phyloP scores from a whole-genome alignment of 2,888 invertebrate genomes.

The Ganaspis brasiliensis region DNA sequence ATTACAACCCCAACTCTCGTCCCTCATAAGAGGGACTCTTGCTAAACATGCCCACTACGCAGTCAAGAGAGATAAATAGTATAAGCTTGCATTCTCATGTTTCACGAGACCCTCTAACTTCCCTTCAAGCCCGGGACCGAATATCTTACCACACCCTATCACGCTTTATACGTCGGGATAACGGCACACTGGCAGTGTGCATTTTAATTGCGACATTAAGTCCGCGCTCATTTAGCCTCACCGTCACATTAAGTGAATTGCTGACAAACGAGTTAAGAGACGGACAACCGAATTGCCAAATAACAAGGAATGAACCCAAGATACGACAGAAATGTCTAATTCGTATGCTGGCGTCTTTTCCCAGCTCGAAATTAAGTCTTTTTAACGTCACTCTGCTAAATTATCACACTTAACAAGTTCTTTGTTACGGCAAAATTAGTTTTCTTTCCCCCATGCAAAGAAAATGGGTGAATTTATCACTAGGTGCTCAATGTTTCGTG shows the following conservation, averaged over 20 bases:
- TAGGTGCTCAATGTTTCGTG: too few species aligned
- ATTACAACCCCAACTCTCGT: neutral
- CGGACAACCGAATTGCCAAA: constrained; percentile 56
- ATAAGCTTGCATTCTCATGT: constrained; percentile 53
- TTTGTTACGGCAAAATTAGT: neutral
- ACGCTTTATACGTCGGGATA: constrained; percentile 68
- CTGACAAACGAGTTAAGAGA: constrained; percentile 38
- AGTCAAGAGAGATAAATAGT: constrained; percentile 42
- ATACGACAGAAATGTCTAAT: constrained; percentile 15
- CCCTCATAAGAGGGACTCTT: constrained; percentile 5
- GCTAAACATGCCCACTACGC: constrained; percentile 46
- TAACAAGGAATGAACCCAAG: constrained; percentile 23
- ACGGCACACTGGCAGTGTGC: constrained; percentile 69
- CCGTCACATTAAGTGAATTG: constrained; percentile 55
- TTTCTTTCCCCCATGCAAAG: neutral
- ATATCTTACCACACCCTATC: constrained; percentile 53
- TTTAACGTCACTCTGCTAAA: too few species aligned
- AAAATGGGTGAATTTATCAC: too few species aligned
- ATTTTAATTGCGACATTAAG: constrained; percentile 76
- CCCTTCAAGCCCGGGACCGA: constrained; percentile 59
- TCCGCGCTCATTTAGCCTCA: constrained; percentile 65
- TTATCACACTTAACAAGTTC: neutral
- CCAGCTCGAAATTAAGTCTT: neutral
- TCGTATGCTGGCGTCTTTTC: constrained; percentile 20
- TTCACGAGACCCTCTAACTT: constrained; percentile 59